Percentiles rank a stretch among this genome's conserved stretches.
Evolutionary conservation across 2,797 vertebrate genomes (phyloP).

Genomic region (Potorous gilbertii): DNA sequence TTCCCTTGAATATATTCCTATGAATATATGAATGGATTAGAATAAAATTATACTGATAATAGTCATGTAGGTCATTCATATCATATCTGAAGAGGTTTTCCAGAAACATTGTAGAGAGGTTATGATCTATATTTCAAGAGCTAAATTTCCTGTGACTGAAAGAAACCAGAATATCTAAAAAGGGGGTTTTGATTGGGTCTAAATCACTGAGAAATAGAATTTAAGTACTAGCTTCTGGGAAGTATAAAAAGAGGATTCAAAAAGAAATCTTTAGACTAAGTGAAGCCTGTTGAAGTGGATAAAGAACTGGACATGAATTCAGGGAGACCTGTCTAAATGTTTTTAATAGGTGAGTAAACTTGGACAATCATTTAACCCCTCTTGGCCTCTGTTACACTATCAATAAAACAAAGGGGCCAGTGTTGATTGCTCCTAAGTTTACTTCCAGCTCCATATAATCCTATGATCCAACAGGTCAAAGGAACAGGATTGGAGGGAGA

Average conservation of each 20-base stretch:
- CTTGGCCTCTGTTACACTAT: background rate
- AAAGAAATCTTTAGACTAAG: background rate
- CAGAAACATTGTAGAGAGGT: conserved; percentile 9
- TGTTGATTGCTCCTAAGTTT: background rate
- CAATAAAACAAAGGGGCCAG: background rate
- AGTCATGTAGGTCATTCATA: conserved; percentile 43
- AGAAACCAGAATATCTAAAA: background rate
- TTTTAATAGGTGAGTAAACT: background rate
- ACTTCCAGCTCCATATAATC: background rate
- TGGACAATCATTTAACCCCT: background rate
- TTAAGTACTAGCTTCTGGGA: background rate
- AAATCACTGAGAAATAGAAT: background rate
- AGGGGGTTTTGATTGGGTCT: background rate
- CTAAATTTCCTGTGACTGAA: conserved; percentile 12
- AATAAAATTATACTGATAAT: conserved; percentile 49
- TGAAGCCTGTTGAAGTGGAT: background rate
- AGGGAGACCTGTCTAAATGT: background rate
- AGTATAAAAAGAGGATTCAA: background rate
- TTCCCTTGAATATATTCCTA: conserved; percentile 57
- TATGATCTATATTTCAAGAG: background rate
- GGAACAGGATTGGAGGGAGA: background rate
- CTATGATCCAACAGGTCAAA: background rate
- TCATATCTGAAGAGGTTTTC: conserved; percentile 29
- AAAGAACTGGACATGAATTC: background rate
- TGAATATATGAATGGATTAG: conserved; percentile 65